Base-by-base conservation (phyloP, 1,140 invertebrate species). In the Epicauta chinensis region DNA sequence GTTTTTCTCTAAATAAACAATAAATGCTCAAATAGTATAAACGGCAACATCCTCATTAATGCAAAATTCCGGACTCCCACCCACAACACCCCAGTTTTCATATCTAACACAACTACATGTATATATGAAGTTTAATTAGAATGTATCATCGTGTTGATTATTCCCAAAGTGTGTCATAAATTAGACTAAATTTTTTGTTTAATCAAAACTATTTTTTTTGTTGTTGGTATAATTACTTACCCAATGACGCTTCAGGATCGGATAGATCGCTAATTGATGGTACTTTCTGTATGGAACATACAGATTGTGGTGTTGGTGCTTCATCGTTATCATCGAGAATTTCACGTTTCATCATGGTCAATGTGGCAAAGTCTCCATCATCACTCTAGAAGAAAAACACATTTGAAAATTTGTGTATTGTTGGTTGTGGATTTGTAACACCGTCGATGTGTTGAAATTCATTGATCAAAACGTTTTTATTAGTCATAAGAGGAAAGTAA, bases 211-310 rank as follows among this genome's bases (percentile, higher is more conserved):
- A n/a, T n/a, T n/a, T n/a, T n/a, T n/a, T n/a, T n/a, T n/a, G n/a
- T n/a, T n/a, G n/a, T 23, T 23, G 23, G 7, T 5, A 5, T 23
- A 23, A 23, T 23, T 23, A 86, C 86, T 87, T 74, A 91, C 88
- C 87, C 53, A 89, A 68, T 7, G 87, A 89, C 30, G 81, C 85
- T 73, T 91, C 88, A 13, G 82, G 82, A 71, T 89, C 88, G 2
- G 86, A 89, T 6, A 91, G 75, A 71, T 91, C 88, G 36, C 85
- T 87, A 23, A 90, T 78, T 1, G 87, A 89, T 4, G 88, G 88
- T 48, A 91, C 88, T 69, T 89, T 90, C 69, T 87, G 85, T 75
- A 89, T 87, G 13, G 84, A 79, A 35, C 77, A 54, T 14, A 64
- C 5, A 6, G 64, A 59, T 32, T 53, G 55, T n/a, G 59, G 53